A percentile compares a stretch with the other conserved stretches of the same genome.
Evolutionary conservation across 2,113 vertebrate species (phyloP).

Genomic region (Trichechus manatus): DNA sequence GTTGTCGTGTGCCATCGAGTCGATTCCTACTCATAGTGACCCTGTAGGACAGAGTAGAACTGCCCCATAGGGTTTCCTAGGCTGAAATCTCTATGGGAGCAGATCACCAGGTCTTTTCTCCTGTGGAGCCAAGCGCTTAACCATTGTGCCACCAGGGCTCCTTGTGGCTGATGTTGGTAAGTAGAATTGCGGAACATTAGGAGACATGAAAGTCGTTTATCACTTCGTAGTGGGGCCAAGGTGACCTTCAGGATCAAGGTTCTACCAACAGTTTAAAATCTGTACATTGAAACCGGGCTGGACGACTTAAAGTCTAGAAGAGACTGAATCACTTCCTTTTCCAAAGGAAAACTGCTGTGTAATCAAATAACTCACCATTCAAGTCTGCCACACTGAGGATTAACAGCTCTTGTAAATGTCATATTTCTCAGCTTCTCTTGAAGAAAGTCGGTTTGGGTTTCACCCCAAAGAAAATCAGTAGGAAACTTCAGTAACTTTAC

Average conservation of each 20-base stretch:
- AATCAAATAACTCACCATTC: rapidly evolving
- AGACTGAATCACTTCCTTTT: neutral
- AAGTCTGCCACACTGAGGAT: rapidly evolving
- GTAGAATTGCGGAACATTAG: rapidly evolving
- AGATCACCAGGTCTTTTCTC: neutral
- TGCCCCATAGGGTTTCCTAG: neutral
- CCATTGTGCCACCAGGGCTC: neutral
- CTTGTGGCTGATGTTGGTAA: rapidly evolving
- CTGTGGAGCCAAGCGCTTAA: neutral
- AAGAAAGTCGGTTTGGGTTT: neutral
- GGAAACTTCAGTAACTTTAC: neutral
- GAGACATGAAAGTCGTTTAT: rapidly evolving
- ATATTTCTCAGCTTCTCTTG: neutral
- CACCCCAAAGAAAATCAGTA: neutral
- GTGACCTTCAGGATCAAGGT: rapidly evolving
- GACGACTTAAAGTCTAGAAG: neutral
- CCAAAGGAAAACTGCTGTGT: neutral
- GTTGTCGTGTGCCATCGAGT: neutral
- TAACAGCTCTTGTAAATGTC: rapidly evolving
- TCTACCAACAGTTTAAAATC: rapidly evolving
- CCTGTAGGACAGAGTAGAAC: neutral
- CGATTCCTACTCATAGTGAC: neutral
- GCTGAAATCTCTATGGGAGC: neutral
- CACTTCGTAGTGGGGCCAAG: rapidly evolving
- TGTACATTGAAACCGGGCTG: neutral